Conservation (phyloP, 2,113 vertebrate genomes). For the western clawed frog (Xenopus tropicalis) region DNA sequence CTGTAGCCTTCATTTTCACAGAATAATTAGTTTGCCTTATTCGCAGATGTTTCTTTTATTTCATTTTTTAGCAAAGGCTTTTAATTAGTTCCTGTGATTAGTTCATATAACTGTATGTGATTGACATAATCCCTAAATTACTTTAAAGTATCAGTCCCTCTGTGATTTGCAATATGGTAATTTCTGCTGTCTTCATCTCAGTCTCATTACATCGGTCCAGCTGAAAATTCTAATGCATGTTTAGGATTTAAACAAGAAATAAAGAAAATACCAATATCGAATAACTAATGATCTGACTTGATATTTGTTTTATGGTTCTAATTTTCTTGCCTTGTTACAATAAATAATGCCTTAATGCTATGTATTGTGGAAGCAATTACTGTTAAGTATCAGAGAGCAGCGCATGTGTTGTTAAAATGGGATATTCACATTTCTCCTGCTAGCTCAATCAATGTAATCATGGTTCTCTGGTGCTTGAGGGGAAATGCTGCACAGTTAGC, state of each 20-base stretch:
- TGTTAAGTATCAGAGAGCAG: too few species aligned
- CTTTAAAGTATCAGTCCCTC: slow-evolving; percentile 20
- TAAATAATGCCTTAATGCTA: too few species aligned
- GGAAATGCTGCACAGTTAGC: too few species aligned
- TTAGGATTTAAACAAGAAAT: not conserved
- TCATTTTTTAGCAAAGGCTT: slow-evolving; percentile 9
- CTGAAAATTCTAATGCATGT: not conserved
- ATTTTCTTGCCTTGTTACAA: too few species aligned
- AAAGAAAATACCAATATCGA: too few species aligned
- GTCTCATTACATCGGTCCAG: not conserved
- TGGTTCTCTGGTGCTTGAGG: too few species aligned
- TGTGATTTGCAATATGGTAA: slow-evolving; percentile 33
- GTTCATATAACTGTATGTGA: slow-evolving; percentile 21
- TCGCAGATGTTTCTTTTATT: slow-evolving; percentile 23
- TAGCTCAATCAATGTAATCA: too few species aligned
- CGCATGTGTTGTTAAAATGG: too few species aligned
- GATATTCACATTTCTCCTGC: too few species aligned
- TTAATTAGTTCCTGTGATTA: slow-evolving; percentile 29
- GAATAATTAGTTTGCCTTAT: slow-evolving; percentile 6
- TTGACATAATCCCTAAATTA: slow-evolving; percentile 36
- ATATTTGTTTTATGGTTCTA: too few species aligned
- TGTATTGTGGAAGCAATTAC: too few species aligned
- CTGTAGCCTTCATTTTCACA: not conserved
- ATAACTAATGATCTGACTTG: too few species aligned
- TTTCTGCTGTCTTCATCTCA: not conserved